phyloP scores from a whole-genome alignment of 2,888 invertebrate genomes.

The Hemicrepidius hirtus region DNA sequence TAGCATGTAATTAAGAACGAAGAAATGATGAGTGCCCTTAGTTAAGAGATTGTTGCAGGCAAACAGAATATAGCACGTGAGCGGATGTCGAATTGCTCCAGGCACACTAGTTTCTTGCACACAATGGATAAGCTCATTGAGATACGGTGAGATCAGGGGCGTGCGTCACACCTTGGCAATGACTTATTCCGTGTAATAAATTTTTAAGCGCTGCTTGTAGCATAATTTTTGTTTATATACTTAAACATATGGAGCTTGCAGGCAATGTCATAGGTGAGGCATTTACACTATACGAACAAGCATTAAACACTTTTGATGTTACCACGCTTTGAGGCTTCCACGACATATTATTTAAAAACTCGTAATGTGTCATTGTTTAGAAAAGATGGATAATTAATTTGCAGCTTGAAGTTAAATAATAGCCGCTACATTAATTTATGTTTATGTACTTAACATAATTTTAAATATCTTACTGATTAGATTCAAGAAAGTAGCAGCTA shows the following conservation, averaged over 20 bases:
- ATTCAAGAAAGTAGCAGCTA: no score
- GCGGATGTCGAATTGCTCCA: slow-evolving; percentile 61
- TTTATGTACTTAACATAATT: no score
- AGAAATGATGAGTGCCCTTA: slow-evolving; percentile 60
- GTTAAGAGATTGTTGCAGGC: slow-evolving; percentile 56
- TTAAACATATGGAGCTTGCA: slow-evolving; percentile 30
- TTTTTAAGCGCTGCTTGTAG: slow-evolving; percentile 23
- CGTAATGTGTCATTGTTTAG: slow-evolving; percentile 2
- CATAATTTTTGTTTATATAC: slow-evolving; percentile 23
- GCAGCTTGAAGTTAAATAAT: not conserved
- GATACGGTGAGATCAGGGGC: slow-evolving; percentile 38
- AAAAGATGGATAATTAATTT: slow-evolving; percentile 21
- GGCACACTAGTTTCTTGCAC: slow-evolving; percentile 25
- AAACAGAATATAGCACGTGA: slow-evolving; percentile 65
- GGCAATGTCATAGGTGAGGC: slow-evolving; percentile 17
- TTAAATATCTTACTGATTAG: no score
- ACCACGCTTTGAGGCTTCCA: slow-evolving; percentile 13
- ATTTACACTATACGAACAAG: slow-evolving; percentile 26
- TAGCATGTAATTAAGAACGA: slow-evolving; percentile 67
- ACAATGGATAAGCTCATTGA: slow-evolving; percentile 36
- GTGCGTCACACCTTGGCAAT: slow-evolving; percentile 42
- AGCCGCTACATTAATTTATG: no score
- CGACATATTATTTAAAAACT: not conserved
- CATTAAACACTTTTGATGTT: slow-evolving; percentile 17
- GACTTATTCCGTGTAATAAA: slow-evolving; percentile 38